Evolutionary conservation across 2,797 vertebrate genomes (phyloP), one percentile per base, ranked within the genome.

Genomic region (Sebastes trivittatus): DNA sequence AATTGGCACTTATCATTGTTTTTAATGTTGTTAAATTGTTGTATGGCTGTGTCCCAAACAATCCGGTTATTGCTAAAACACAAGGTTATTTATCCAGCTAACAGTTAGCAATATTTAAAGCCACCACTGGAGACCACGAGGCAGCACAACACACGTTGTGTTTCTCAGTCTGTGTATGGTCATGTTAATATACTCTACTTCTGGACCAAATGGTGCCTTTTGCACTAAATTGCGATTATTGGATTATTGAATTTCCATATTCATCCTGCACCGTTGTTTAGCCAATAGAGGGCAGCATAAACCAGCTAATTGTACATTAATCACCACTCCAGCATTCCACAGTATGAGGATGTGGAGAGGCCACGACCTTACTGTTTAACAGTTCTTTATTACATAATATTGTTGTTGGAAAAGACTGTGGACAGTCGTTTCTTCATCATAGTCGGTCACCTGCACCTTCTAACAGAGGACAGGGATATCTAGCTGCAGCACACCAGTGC

Each of bases 211-310:
- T 9, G 27, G 23, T 56, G 23, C 23, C 22, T 61, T 36, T 61
- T 69, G 14, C 10, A 22, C 29, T 7, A 14, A 27, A 22, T 52
- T 78, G 49, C 59, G 6, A 52, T 52, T 18, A 11, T 42, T 68
- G 4, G 10, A 25, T 38, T 13, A 30, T 4, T 20, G 22, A 6
- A 36, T 32, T 52, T 69, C 7, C 20, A 49, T 58, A 22, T 13
- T 62, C 20, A 46, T 36, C 27, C n/a, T 25, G 63, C 62, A 46
- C 5, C 2, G 1, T 49, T 56, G 23, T 74, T 25, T 7, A 22
- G 32, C 11, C 74, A 74, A 61, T n/a, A 81, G 70, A 78, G 70
- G 78, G 75, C 78, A 71, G 65, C 65, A 74, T 61, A 23, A 74
- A 30, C 3, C 32, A 77, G 61, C 27, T 46, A 22, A 36, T 36